These are phyloP conservation scores for Amphiprion percula DNA, from an alignment of 2,113 vertebrate genomes.

Conservation along the genomic window DNA sequence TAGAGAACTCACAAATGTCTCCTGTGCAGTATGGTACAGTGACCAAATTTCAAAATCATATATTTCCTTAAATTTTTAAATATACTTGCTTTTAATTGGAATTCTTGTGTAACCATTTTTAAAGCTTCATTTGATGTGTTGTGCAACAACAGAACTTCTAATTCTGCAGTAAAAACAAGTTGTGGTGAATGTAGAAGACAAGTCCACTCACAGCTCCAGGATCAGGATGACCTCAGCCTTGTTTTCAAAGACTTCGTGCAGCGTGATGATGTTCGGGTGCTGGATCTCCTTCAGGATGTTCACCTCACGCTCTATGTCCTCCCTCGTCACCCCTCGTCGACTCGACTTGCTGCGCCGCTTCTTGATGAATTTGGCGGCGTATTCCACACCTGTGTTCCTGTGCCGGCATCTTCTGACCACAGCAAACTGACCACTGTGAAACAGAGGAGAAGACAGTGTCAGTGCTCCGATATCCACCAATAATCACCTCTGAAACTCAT, in stretches of 20 bases:
- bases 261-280: conserved; percentile 95
- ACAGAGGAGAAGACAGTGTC: not conserved
- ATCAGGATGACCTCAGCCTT: conserved; percentile 97
- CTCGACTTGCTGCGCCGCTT: conserved; percentile 95
- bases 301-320: conserved; percentile 97
- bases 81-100: too few species aligned
- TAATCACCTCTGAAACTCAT: too few species aligned
- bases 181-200: not conserved
- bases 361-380: conserved; percentile 97
- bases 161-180: not conserved
- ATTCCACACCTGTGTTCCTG: conserved; percentile 88
- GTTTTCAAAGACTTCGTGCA: conserved; percentile 96
- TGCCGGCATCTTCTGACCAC: conserved; percentile 95
- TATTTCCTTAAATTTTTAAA: too few species aligned
- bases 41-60: too few species aligned
- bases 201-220: conserved; percentile 95
- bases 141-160: not conserved
- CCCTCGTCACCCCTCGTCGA: conserved; percentile 92
- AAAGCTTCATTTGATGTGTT: too few species aligned
- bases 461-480: too few species aligned
- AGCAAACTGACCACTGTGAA: conserved; percentile 93
- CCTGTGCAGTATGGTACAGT: too few species aligned
- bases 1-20: too few species aligned
- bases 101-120: too few species aligned
- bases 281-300: conserved; percentile 95